Base-by-base conservation (phyloP, 2,888 invertebrate genomes). In the Cyclophora albipunctata region DNA sequence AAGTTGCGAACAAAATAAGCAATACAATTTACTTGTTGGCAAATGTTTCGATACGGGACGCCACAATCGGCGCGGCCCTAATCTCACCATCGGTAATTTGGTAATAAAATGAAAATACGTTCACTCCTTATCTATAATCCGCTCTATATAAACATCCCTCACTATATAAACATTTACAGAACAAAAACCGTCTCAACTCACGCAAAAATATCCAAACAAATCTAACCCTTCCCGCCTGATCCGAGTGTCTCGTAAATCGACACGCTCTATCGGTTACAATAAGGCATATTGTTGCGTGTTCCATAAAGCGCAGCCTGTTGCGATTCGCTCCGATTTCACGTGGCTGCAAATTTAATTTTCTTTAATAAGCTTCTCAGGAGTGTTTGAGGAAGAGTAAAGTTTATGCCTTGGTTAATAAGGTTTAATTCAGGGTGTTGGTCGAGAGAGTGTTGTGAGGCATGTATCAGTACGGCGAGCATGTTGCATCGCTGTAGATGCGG, bases 21-120 rank as follows among this genome's bases (percentile, higher is more conserved):
- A 74, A 69, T 73, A 74, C 80, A 74, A 79, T 81, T 53, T 81
- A 82, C 82, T 75, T 80, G 81, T 79, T 84, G 83, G 84, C 83
- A 80, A 83, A 82, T 81, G 80, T 78, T 75, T 63, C 66, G 86
- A 86, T 85, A 81, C 34, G 72, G 67, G 64, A 54, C 62, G 52
- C 56, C 66, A 77, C 81, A 83, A 86, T 86, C 86, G 78, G 63
- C 68, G 62, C 73, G 67, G 62, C 62, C 67, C 60, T 75, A 73
- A 88, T 88, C 88, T 78, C 67, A 34, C 78, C 80, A 89, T 89
- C 89, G 88, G 89, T 86, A 89, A 89, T 89, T 89, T 87, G 85
- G 88, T 87, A 89, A 89, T 89, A 89, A 89, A 89, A 89, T 85
- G 89, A 87, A 86, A 89, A 89, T 87, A 85, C 84, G 76, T 73